These are phyloP conservation scores for Chaetura pelagica DNA, from an alignment of 2,113 vertebrate species.

Conservation along the genomic window DNA sequence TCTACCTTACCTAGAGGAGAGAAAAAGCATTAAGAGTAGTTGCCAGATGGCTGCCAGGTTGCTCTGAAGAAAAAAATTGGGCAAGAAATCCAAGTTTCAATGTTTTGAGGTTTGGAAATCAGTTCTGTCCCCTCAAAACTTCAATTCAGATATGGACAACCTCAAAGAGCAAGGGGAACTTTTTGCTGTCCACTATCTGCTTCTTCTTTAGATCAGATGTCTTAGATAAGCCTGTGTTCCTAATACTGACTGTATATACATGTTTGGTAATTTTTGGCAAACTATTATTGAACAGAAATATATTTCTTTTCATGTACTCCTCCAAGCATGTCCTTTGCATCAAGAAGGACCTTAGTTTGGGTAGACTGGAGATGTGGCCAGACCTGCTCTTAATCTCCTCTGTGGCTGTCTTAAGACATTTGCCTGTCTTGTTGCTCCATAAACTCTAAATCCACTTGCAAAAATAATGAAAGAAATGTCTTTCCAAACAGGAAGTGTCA, in stretches of 20 bases:
- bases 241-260: not conserved
- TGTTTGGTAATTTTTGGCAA: not conserved
- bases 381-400: not conserved
- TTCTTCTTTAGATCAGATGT: not conserved
- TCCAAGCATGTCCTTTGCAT: not conserved
- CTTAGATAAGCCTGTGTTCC: not conserved
- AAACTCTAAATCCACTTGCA: not conserved
- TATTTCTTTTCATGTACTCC: not conserved
- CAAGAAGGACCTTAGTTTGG: not conserved
- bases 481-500: not conserved
- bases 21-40: not conserved
- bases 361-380: not conserved
- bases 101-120: not conserved
- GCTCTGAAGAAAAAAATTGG: not conserved
- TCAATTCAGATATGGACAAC: not conserved
- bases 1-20: not conserved
- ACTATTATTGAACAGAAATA: not conserved
- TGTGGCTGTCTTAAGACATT: not conserved
- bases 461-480: not conserved
- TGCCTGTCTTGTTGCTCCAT: not conserved
- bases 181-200: not conserved
- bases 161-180: not conserved
- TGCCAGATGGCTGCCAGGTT: not conserved
- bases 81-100: not conserved
- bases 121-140: not conserved